Evolutionary conservation across 2,113 vertebrate genomes (phyloP), one percentile per base, ranked within the genome.

Genomic region (Tachuris rubrigastra): DNA sequence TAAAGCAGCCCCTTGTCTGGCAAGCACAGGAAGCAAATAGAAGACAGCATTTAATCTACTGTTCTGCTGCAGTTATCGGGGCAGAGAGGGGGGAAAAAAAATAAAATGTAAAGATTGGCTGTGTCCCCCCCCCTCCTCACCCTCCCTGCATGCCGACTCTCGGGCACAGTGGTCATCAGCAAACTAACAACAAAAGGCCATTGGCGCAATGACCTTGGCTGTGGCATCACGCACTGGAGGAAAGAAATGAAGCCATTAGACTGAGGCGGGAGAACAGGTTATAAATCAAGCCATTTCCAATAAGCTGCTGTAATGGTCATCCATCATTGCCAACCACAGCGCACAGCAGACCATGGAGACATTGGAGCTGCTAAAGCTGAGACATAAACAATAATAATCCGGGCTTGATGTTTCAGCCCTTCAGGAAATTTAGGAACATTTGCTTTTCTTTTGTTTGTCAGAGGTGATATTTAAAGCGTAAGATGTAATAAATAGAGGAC

Each of bases 191-290:
- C 99, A 99, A 99, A 99, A 99, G 98, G 98, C 98, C 98, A 98
- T 98, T 98, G 98, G 99, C 96, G 97, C 98, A 98, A 98, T 99
- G 99, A 99, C 99, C 99, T 99, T 99, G 99, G 99, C 99, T 99
- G 98, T 99, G 99, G 99, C 99, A 99, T 99, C 99, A 99, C 98
- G 98, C 98, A 98, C 98, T 98, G 98, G 98, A 98, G 98, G 98
- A 99, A 99, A 99, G 99, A 99, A 99, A 99, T 99, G 99, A 99
- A 99, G 99, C 99, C 99, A 99, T 99, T 99, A 99, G 99, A 98
- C 98, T 98, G 99, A 99, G 98, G 99, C 99, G 98, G 98, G 98
- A 98, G 98, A 98, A 96, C 98, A 97, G 99, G 98, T 98, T 98
- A 99, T 99, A 99, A 99, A 99, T 99, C 99, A 99, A 99, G 98